Conservation (phyloP, 2,113 vertebrate genomes). For the Hemiscyllium ocellatum region DNA sequence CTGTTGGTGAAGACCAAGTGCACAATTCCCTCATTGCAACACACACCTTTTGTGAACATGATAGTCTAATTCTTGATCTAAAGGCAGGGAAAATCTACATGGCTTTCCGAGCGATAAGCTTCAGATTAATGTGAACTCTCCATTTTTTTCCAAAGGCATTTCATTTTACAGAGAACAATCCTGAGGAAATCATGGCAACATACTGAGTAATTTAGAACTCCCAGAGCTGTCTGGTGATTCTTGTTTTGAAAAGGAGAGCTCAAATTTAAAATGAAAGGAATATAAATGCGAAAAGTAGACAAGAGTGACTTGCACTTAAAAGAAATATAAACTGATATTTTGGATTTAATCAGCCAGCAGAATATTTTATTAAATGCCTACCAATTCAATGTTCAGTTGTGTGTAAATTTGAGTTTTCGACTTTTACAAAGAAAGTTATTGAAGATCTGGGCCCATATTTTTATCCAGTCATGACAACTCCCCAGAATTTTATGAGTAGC, state of each 20-base stretch:
- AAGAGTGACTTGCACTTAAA: background rate
- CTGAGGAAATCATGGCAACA: background rate
- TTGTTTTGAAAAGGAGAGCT: background rate
- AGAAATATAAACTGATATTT: background rate
- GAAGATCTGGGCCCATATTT: background rate
- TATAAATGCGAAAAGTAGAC: background rate
- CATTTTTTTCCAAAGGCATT: background rate
- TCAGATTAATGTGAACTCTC: background rate
- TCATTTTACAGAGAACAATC: background rate
- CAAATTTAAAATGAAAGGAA: background rate
- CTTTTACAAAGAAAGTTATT: background rate
- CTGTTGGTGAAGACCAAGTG: background rate
- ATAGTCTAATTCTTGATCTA: background rate
- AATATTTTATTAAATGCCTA: background rate
- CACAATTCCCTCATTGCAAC: background rate
- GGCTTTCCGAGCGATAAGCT: background rate
- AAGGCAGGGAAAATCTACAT: background rate
- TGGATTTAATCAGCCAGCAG: background rate
- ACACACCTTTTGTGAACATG: background rate
- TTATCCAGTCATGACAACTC: too few relatives aligned
- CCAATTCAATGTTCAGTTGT: background rate
- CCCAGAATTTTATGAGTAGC: too few relatives aligned
- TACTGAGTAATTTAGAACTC: background rate
- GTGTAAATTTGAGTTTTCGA: background rate
- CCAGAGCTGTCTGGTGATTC: background rate